Percentiles rank a stretch among this genome's conserved stretches.
Conservation (phyloP, 2,113 vertebrate genomes). For the Cephalopterus ornatus region DNA sequence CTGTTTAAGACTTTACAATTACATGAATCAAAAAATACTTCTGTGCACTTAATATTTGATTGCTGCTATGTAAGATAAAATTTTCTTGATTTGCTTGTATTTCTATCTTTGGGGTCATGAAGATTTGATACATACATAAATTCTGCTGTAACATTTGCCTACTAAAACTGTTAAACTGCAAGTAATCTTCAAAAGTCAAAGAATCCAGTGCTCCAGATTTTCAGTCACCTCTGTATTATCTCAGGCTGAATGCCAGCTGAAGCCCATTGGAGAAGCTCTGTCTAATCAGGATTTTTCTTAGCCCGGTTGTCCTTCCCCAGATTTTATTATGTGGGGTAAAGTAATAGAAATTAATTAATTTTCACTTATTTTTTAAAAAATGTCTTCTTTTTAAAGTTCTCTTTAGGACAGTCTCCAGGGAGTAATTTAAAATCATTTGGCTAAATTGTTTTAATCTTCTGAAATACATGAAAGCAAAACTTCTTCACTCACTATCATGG, state of each 20-base stretch:
- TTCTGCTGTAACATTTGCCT: background rate
- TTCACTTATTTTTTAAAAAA: background rate
- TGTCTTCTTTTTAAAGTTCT: background rate
- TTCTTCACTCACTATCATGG: background rate
- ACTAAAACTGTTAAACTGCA: background rate
- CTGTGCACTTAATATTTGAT: background rate
- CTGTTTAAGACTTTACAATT: background rate
- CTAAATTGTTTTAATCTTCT: background rate
- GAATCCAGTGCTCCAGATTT: background rate
- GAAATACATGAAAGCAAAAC: background rate
- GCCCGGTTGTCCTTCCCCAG: background rate
- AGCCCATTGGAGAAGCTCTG: background rate
- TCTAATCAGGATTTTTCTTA: background rate
- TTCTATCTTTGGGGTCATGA: background rate
- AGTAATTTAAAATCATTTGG: background rate
- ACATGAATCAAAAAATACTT: background rate
- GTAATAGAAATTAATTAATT: background rate
- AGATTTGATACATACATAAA: background rate
- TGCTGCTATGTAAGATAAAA: background rate
- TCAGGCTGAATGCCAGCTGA: background rate
- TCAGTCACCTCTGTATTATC: background rate
- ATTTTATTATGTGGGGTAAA: background rate
- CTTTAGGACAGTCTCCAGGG: background rate
- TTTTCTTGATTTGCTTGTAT: background rate
- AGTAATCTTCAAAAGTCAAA: background rate